Evolutionary conservation across 2,797 vertebrate species (phyloP).

Genomic region (Myotis myotis): DNA sequence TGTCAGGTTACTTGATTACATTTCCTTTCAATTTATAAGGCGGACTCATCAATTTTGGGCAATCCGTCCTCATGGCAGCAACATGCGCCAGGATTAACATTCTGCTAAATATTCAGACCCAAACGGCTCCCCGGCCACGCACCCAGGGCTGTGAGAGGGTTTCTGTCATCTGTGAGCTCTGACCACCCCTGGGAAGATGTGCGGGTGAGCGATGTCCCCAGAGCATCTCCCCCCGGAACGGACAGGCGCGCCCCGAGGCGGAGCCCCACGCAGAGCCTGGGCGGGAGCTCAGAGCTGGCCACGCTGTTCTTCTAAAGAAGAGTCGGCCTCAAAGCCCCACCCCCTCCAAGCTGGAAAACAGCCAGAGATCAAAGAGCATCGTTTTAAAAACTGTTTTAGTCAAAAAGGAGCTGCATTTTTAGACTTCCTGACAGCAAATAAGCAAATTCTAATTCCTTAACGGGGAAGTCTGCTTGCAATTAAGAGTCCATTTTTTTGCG

Average conservation of each 20-base stretch:
- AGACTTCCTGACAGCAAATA: not conserved
- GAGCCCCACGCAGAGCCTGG: not conserved
- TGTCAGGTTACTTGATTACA: constrained; percentile 69
- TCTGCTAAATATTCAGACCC: constrained; percentile 65
- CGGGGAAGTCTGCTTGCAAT: not conserved
- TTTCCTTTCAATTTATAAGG: constrained; percentile 73
- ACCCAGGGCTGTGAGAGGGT: constrained; percentile 66
- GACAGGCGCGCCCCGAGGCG: not conserved
- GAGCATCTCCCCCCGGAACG: constrained; percentile 61
- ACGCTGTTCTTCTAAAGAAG: not conserved
- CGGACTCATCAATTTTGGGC: constrained; percentile 63
- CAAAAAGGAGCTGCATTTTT: not conserved
- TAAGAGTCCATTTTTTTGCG: accelerated
- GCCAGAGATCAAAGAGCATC: not conserved
- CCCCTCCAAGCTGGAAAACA: not conserved
- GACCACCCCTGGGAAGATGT: constrained; percentile 66
- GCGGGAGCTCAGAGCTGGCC: no score
- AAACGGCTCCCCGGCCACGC: constrained; percentile 59
- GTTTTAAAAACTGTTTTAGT: not conserved
- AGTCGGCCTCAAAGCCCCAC: not conserved
- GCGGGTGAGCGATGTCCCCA: constrained; percentile 67
- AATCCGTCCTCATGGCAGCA: constrained; percentile 55
- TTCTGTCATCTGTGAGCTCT: constrained; percentile 70
- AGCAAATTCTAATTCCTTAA: not conserved
- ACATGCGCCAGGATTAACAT: constrained; percentile 74